Base-by-base conservation (phyloP, 2,797 vertebrate genomes). In the Momotus momota region DNA sequence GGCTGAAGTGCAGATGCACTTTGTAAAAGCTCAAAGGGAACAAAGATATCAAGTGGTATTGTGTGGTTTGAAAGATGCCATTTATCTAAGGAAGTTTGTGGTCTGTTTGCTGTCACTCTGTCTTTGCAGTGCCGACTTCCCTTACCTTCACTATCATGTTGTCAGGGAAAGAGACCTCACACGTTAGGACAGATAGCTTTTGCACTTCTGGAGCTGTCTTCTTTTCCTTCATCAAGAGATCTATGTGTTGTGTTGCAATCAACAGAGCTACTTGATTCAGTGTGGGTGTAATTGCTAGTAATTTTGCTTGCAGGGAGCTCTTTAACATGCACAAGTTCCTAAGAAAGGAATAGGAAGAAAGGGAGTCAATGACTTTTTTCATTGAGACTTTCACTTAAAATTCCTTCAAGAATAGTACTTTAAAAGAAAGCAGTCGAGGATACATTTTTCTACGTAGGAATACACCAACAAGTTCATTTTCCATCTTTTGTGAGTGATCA, bases 101-200 rank as follows among this genome's bases (percentile, higher is more conserved):
- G 33, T 95, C 92, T 97, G 97, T 96, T 96, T 96, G 90, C 96
- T 95, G 81, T 96, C 97, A 97, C 88, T 94, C 75, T 90, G 92
- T 79, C 91, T 96, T 60, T 62, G 79, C 84, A 70, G 58, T 18
- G 21, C 81, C 21, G 14, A 43, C 81, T 97, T 92, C 49, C 73
- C n/a, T 86, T 95, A 86, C 95, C 89, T 93, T 93, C 49, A 7
- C 69, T 90, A 41, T 89, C 92, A 62, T 9, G 0, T 45, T 88
- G 85, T 91, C 94, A 83, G 69, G 86, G 91, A 94, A 73, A 94
- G 91, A 95, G 94, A 86, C 92, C 88, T 97, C 94, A 95, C 91
- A 89, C 73, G 0, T 95, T 69, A 84, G 78, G 73, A 79, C 57
- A 77, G 78, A 96, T 74, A 91, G 71, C 43, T 94, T 89, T 89